Base-by-base conservation (phyloP, 2,888 invertebrate genomes). In the Dasysyrphus tricinctus region DNA sequence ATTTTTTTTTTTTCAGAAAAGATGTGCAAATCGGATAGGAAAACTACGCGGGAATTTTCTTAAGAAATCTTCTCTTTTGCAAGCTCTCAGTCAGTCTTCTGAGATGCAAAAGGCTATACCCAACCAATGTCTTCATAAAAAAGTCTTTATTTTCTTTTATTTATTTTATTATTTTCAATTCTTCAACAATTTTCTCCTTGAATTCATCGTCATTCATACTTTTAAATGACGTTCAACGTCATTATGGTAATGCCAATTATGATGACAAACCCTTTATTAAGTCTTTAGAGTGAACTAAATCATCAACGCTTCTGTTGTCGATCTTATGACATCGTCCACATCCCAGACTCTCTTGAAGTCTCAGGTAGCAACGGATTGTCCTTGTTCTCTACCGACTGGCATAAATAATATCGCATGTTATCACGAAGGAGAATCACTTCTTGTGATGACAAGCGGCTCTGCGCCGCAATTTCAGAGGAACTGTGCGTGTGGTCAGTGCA, bases 401-500 rank as follows among this genome's bases (percentile, higher is more conserved):
- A 78, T 86, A 86, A 86, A 86, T 81, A 75, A 82, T 78, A 79
- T 78, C 19, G 75, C 75, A 72, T 75, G 75, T 75, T 86, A 86
- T 86, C 86, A 74, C 14, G 47, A 32, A 5, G 5, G 34, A 82
- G 59, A 67, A 86, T 86, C 82, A 56, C 67, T 67, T 72, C 67
- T 65, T 75, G 81, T 86, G 86, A 82, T 86, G 86, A 86, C 78
- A 86, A 47, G 75, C 81, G 86, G 75, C 70, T 81, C 39, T 47
- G 12, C 14, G 47, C 44, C 3, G 42, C 47, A 29, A 59, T 75
- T 86, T 79, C 81, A 72, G 42, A 72, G 39, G 81, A 88, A 85
- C 75, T 82, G 81, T 85, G 88, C 75, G 88, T 88, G 88, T 88
- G 88, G 88, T 82, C 88, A 69, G 34, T n/a, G 51, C 9, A 24